phyloP scores from a whole-genome alignment of 1,140 invertebrate species.

The Melitaea cinxia region DNA sequence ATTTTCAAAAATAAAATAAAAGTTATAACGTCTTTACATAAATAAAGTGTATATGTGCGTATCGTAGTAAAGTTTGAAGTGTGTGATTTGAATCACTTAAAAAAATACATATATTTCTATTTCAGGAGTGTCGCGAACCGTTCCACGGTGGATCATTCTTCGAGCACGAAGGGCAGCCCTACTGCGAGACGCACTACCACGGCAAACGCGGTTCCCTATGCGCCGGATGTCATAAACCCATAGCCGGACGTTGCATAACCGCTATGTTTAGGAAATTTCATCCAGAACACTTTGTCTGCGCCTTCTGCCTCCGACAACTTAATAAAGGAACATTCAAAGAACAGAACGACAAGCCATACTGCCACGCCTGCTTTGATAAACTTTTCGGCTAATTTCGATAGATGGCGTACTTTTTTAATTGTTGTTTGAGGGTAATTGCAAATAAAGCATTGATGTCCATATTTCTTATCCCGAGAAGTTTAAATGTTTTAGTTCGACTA shows the following conservation, averaged over 20 bases:
- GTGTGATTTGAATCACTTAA: background rate
- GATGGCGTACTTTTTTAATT: conserved; percentile 19
- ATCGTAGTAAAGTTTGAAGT: too few species aligned
- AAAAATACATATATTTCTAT: conserved; percentile 25
- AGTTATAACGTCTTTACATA: too few species aligned
- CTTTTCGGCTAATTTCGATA: conserved; percentile 89
- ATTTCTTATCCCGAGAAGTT: background rate
- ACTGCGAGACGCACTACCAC: conserved; percentile 99
- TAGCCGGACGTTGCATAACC: conserved; percentile 98
- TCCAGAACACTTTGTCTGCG: conserved; percentile 99
- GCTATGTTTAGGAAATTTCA: conserved; percentile 99
- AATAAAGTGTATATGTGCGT: too few species aligned
- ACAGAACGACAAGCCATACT: conserved; percentile 99
- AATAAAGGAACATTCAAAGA: conserved; percentile 99
- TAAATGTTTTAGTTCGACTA: background rate
- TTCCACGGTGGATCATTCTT: conserved; percentile 97
- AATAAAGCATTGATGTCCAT: background rate
- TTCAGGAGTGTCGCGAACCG: conserved; percentile 94
- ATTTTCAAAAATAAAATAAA: too few species aligned
- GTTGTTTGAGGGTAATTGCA: background rate
- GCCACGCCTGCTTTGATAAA: conserved; percentile 98
- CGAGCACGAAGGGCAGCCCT: conserved; percentile 97
- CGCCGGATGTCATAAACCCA: conserved; percentile 98
- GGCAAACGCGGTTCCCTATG: conserved; percentile 97
- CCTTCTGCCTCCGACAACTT: conserved; percentile 97